Base-by-base conservation (phyloP, 2,113 vertebrate species). In the Paralichthys olivaceus region DNA sequence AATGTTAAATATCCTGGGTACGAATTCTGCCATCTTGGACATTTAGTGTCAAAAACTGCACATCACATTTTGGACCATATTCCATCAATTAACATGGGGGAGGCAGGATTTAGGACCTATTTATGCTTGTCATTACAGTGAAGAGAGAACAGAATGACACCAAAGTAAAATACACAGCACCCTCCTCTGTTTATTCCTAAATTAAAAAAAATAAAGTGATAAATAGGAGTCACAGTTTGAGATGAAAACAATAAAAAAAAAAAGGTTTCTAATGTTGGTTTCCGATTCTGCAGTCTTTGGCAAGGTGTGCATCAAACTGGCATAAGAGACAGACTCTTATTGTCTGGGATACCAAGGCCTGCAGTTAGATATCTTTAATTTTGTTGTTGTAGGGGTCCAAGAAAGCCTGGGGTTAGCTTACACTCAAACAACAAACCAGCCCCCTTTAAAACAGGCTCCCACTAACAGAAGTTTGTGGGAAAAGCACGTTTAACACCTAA, bases 391-490 rank as follows among this genome's bases (percentile, higher is more conserved):
- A 66, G 69, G 77, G 68, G 40, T 69, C 81, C 55, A 70, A 67
- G 72, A 75, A 72, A 68, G 60, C 34, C 66, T 37, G 14, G 66
- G 58, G 69, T 87, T 69, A 85, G 61, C 58, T 87, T 88, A 87
- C 88, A 69, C 66, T 86, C 22, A 60, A 84, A 84, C 76, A 84
- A 75, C 72, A 84, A 83, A 45, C 73, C 55, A 37, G 64, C 26
- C 43, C 23, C 17, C 43, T 67, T 68, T 75, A 55, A 60, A 66
- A 28, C 71, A 69, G 13, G 1, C 8, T 74, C 78, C 77, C 64
- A 62, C 70, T 75, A 66, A 62, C 61, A 70, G 66, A 86, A 80
- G 59, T 58, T 84, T 87, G 79, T 89, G 88, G 89, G 89, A 87
- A 91, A 88, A 59, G 65, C 80, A 87, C 78, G 76, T 84, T 78